phyloP scores from a whole-genome alignment of 2,888 invertebrate genomes.

The Amiota communis region DNA sequence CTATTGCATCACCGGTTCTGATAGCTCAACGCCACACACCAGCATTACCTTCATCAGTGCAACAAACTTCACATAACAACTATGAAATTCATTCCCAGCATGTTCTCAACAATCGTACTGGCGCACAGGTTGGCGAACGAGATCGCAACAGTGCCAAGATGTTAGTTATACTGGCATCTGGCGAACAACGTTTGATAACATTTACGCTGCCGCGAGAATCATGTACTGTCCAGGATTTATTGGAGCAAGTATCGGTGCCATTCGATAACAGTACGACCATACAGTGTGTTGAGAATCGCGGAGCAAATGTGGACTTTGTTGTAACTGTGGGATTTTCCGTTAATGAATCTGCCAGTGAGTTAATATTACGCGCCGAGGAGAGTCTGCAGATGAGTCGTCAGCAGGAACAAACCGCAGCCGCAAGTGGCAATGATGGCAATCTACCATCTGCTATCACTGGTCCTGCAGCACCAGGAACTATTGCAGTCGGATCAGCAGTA shows the following conservation, averaged over 20 bases:
- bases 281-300: constrained; percentile 82
- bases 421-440: constrained; percentile 31
- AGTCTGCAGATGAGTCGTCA: constrained; percentile 70
- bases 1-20: constrained; percentile 31
- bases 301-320: constrained; percentile 85
- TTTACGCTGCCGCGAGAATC: constrained; percentile 87
- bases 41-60: constrained; percentile 66
- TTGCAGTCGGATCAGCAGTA: constrained; percentile 45
- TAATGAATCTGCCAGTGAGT: constrained; percentile 71
- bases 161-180: constrained; percentile 84
- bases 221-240: constrained; percentile 86
- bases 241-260: constrained; percentile 84
- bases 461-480: constrained; percentile 19
- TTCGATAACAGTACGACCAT: constrained; percentile 82
- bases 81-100: constrained; percentile 74
- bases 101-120: constrained; percentile 69
- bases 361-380: constrained; percentile 72
- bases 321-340: constrained; percentile 80
- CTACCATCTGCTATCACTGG: too few relatives aligned
- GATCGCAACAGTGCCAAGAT: constrained; percentile 81
- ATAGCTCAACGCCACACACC: constrained; percentile 25
- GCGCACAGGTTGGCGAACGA: constrained; percentile 67
- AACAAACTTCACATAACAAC: constrained; percentile 70
- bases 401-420: constrained; percentile 57
- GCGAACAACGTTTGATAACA: constrained; percentile 86